These are phyloP conservation scores for Episyrphus balteatus DNA, from an alignment of 1,140 invertebrate genomes.

Conservation along the genomic window DNA sequence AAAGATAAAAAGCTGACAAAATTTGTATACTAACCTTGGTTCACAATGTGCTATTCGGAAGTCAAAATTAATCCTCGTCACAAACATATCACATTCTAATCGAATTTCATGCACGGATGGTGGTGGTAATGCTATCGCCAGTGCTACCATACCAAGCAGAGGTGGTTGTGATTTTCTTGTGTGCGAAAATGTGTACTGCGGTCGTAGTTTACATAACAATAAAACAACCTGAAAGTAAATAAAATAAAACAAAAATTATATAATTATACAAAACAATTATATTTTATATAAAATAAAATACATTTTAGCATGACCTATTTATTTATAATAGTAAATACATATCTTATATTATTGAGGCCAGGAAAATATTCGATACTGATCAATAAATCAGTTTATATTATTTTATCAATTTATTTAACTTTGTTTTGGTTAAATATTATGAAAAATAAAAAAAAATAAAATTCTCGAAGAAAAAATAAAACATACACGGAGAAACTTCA, in stretches of 20 bases:
- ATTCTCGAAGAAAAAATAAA: slow-evolving; percentile 7
- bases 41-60: slow-evolving; percentile 95
- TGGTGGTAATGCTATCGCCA: slow-evolving; percentile 90
- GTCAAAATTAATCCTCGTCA: slow-evolving; percentile 89
- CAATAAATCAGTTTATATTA: slow-evolving; percentile 33
- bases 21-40: slow-evolving; percentile 63
- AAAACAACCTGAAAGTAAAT: slow-evolving; percentile 68
- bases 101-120: slow-evolving; percentile 94
- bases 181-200: slow-evolving; percentile 84
- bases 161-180: slow-evolving; percentile 71
- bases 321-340: not conserved
- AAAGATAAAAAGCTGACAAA: too few relatives aligned
- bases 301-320: not conserved
- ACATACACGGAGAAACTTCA: too few relatives aligned
- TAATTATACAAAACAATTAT: not conserved
- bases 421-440: not conserved
- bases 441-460: slow-evolving; percentile 14
- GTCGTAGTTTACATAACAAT: slow-evolving; percentile 76
- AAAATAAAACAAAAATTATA: slow-evolving; percentile 7
- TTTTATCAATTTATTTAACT: not conserved
- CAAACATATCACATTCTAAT: slow-evolving; percentile 93
- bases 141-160: slow-evolving; percentile 82
- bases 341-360: not conserved
- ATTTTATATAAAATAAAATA: not conserved
- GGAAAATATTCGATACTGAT: slow-evolving; percentile 34